Conservation (phyloP, 2,888 invertebrate species). For the Merodon equestris region DNA sequence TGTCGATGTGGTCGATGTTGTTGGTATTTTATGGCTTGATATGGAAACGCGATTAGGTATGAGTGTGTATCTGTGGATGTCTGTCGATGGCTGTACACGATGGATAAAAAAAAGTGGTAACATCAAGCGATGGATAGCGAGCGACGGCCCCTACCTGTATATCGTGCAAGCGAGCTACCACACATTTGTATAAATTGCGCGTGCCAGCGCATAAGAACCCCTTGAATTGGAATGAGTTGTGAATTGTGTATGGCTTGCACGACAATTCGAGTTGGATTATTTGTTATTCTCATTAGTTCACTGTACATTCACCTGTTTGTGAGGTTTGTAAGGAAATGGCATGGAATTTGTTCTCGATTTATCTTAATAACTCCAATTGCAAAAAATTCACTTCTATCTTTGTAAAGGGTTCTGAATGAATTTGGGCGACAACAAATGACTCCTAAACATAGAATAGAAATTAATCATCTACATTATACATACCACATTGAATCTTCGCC, state of each 20-base stretch:
- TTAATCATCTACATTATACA: too few species aligned
- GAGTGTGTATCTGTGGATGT: constrained; percentile 23
- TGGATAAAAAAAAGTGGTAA: constrained; percentile 4
- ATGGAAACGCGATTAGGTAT: constrained; percentile 55
- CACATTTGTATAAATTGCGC: constrained; percentile 51
- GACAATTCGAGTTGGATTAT: constrained; percentile 10
- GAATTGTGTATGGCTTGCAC: not conserved
- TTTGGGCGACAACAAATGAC: too few species aligned
- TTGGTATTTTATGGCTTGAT: constrained; percentile 30
- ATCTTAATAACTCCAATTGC: too few species aligned
- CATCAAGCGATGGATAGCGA: constrained; percentile 23
- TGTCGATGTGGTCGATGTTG: constrained; percentile 41
- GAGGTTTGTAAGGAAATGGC: too few species aligned
- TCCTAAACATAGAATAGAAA: too few species aligned
- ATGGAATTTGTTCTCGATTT: too few species aligned
- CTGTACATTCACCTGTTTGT: too few species aligned
- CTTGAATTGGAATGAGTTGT: too few species aligned
- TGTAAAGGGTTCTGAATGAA: too few species aligned
- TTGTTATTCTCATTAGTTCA: not conserved
- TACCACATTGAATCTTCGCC: too few species aligned
- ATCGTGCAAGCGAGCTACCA: constrained; percentile 22
- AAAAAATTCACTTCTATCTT: too few species aligned
- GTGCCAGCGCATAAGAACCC: not conserved
- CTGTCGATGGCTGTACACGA: constrained; percentile 33
- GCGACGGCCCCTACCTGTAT: not conserved